Evolutionary conservation across 2,888 invertebrate genomes (phyloP).

Genomic region (Xestoiulus laeticollis): DNA sequence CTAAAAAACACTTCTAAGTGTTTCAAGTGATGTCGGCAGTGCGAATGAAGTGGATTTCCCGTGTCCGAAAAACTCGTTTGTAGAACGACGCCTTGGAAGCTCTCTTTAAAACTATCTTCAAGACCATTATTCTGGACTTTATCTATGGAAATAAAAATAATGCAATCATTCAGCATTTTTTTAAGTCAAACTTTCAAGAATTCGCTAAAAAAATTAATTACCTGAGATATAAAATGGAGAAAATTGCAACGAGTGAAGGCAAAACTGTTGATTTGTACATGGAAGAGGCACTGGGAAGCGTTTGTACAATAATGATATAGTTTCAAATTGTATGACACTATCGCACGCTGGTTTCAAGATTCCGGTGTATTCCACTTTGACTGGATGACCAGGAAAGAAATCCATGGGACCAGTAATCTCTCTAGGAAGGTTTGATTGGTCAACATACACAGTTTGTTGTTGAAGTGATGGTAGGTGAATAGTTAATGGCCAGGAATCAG

Average conservation of each 20-base stretch:
- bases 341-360: not conserved
- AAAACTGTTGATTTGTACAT: constrained; percentile 53
- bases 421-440: constrained; percentile 47
- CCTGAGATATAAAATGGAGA: constrained; percentile 61
- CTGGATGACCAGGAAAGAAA: constrained; percentile 55
- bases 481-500: constrained; percentile 58
- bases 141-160: constrained; percentile 17
- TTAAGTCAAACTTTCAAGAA: not conserved
- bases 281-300: constrained; percentile 56
- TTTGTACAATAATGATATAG: constrained; percentile 57
- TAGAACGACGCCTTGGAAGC: constrained; percentile 18
- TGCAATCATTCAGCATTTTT: not conserved
- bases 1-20: constrained; percentile 73
- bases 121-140: not conserved
- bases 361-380: constrained; percentile 55
- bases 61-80: constrained; percentile 24
- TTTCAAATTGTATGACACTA: constrained; percentile 51
- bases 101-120: constrained; percentile 8
- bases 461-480: constrained; percentile 56
- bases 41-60: constrained; percentile 56
- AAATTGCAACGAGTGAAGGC: constrained; percentile 60
- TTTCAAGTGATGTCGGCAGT: constrained; percentile 63
- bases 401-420: constrained; percentile 56
- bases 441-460: constrained; percentile 55
- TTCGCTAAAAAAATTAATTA: constrained; percentile 55